Evolutionary conservation across 2,113 vertebrate species (phyloP).

Genomic region (Nesoenas mayeri): DNA sequence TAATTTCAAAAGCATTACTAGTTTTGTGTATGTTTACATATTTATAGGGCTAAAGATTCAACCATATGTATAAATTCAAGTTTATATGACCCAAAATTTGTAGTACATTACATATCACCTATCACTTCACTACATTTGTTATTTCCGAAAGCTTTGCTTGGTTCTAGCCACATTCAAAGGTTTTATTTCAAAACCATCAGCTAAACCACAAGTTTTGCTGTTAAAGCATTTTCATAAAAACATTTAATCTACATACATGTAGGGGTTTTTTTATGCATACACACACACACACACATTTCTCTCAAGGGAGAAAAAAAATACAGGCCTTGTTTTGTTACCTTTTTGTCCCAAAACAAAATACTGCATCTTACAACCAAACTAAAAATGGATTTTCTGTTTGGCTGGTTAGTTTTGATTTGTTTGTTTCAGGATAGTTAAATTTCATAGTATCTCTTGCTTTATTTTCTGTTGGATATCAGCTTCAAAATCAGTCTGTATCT

Average conservation of each 20-base stretch:
- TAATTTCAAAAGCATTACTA: constrained; percentile 1
- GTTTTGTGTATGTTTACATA: not conserved
- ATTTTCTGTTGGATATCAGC: not conserved
- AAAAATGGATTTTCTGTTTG: not conserved
- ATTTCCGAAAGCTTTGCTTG: not conserved
- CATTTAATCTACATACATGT: not conserved
- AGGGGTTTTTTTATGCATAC: not conserved
- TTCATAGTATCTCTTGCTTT: not conserved
- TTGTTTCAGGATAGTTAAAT: not conserved
- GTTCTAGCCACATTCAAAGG: not conserved
- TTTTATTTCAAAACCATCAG: not conserved
- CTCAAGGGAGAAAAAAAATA: not conserved
- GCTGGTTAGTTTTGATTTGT: not conserved
- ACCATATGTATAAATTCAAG: not conserved
- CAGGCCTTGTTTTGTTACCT: not conserved
- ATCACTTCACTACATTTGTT: not conserved
- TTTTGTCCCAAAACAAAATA: not conserved
- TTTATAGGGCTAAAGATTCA: not conserved
- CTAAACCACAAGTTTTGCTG: not conserved
- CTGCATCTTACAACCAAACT: not conserved
- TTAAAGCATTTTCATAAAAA: not conserved
- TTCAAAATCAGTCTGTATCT: not conserved
- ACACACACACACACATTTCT: fast-evolving
- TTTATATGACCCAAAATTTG: not conserved
- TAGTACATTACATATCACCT: not conserved